Evolutionary conservation across 2,888 invertebrate genomes (phyloP).

Genomic region (Sycophila texana): DNA sequence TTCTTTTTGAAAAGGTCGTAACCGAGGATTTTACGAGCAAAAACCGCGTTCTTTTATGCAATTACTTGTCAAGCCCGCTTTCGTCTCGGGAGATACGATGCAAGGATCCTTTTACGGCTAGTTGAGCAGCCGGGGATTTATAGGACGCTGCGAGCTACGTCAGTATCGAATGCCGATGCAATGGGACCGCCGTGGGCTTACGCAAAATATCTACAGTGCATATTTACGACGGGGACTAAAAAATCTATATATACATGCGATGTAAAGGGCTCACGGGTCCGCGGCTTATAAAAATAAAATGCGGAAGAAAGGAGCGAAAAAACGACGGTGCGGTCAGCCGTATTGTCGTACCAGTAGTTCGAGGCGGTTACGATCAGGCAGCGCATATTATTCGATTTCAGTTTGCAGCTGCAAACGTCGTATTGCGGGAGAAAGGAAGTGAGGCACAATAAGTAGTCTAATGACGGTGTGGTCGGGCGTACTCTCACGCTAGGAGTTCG

Average conservation of each 20-base stretch:
- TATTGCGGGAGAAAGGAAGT: too few relatives aligned
- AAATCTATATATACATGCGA: neutral
- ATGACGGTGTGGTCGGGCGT: too few relatives aligned
- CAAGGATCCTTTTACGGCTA: constrained; percentile 10
- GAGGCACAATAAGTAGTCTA: too few relatives aligned
- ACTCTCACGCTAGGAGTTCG: too few relatives aligned
- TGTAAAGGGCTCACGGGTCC: neutral
- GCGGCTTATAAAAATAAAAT: neutral
- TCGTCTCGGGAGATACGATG: neutral
- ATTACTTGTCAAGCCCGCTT: constrained; percentile 67
- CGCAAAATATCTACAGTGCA: neutral
- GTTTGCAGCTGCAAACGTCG: too few relatives aligned
- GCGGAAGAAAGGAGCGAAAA: too few relatives aligned
- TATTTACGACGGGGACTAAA: neutral
- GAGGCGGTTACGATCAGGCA: constrained; percentile 64
- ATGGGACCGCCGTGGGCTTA: neutral
- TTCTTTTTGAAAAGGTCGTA: constrained; percentile 23
- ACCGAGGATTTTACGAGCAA: neutral
- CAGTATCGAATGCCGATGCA: neutral
- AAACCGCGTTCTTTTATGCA: constrained; percentile 62
- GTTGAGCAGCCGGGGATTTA: constrained; percentile 60
- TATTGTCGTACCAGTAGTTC: constrained; percentile 62
- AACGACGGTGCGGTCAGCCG: constrained; percentile 69
- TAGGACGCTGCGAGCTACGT: neutral
- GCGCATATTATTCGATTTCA: constrained; percentile 17